A percentile compares a stretch with the other conserved stretches of the same genome.
phyloP scores from a whole-genome alignment of 2,113 vertebrate genomes.

The Brachirus orientalis region DNA sequence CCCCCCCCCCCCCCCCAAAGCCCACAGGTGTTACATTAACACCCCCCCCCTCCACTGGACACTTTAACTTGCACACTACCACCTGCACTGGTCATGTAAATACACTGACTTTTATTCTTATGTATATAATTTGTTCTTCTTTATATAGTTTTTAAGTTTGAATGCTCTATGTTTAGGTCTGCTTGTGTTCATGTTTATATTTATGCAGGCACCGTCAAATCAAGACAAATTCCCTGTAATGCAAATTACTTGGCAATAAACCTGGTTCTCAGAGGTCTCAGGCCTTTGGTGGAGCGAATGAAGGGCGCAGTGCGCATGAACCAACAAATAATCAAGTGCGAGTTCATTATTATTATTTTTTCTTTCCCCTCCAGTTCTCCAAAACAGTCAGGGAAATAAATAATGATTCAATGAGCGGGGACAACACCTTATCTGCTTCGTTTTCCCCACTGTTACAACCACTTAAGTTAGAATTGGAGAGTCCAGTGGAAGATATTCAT shows the following conservation, averaged over 20 bases:
- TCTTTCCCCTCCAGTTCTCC: background rate
- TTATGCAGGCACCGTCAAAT: too few species aligned
- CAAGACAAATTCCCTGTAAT: too few species aligned
- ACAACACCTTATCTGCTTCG: background rate
- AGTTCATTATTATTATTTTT: background rate
- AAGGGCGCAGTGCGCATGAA: conserved; percentile 15
- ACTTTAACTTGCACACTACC: background rate
- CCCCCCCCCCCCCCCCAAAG: too few species aligned
- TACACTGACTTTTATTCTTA: too few species aligned
- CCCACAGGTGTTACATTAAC: too few species aligned
- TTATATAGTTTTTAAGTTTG: too few species aligned
- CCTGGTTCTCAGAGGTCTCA: conserved; percentile 4
- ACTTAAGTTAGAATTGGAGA: conserved; percentile 20
- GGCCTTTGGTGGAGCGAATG: conserved; percentile 10
- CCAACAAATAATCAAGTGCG: conserved; percentile 45
- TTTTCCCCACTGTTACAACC: conserved; percentile 23
- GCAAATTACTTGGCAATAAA: too few species aligned
- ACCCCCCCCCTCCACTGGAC: too few species aligned
- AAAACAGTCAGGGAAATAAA: background rate
- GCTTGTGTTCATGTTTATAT: too few species aligned
- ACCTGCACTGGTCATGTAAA: too few species aligned
- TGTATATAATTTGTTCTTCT: too few species aligned
- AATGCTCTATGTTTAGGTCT: too few species aligned
- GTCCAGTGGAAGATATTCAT: conserved; percentile 18
- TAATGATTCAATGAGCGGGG: background rate